These are phyloP conservation scores for Lordiphosa fenestrarum DNA, from an alignment of 2,888 invertebrate species.

Conservation along the genomic window DNA sequence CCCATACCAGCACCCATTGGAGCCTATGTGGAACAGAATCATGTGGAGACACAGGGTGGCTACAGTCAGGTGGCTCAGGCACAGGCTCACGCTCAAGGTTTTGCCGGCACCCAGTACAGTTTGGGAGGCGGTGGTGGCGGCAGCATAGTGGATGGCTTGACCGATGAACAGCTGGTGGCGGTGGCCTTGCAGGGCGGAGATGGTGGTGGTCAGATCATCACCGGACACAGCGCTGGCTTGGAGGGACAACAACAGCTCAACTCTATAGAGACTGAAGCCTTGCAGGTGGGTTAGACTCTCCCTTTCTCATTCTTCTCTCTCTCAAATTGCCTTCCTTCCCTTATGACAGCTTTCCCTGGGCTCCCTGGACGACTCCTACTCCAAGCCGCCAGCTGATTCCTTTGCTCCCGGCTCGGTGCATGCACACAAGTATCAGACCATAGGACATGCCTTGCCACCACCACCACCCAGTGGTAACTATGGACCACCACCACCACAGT, in stretches of 20 bases:
- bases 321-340: background rate
- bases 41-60: conserved; percentile 76
- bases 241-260: conserved; percentile 59
- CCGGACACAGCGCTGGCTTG: conserved; percentile 44
- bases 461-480: conserved; percentile 80
- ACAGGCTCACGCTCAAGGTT: conserved; percentile 18
- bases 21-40: conserved; percentile 71
- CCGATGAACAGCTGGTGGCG: conserved; percentile 78
- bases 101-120: conserved; percentile 47
- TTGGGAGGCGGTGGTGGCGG: conserved; percentile 21
- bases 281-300: conserved; percentile 33
- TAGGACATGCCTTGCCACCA: conserved; percentile 74
- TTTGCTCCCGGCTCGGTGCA: conserved; percentile 77
- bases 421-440: conserved; percentile 66
- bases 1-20: conserved; percentile 87
- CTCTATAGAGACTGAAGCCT: conserved; percentile 59
- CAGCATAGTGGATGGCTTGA: conserved; percentile 64
- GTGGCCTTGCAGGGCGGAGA: conserved; percentile 74
- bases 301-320: too few species aligned
- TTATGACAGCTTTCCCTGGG: conserved; percentile 72
- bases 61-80: conserved; percentile 73
- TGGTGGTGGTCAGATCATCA: conserved; percentile 31
- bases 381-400: conserved; percentile 81
- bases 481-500: conserved; percentile 66
- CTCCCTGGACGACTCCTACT: conserved; percentile 77